Evolutionary conservation across 2,113 vertebrate genomes (phyloP), one percentile per base, ranked within the genome.

Genomic region (Chelonoidis abingdonii): DNA sequence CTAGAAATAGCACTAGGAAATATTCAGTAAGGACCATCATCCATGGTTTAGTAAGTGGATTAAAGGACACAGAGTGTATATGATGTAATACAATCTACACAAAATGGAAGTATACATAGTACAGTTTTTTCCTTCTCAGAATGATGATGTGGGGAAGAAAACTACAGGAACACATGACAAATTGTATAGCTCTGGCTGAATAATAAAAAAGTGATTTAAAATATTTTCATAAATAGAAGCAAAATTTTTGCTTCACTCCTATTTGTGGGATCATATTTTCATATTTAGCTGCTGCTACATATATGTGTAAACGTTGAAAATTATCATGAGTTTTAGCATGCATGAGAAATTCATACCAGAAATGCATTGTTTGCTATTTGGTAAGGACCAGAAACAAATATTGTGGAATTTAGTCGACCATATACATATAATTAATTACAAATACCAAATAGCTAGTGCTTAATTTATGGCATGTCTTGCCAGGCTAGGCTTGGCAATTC

Each of bases 341-440:
- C 83, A 2, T 44, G 80, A 65, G n/a, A 53, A 83, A 81, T 47
- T 92, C 35, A 88, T 47, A 86, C 1, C 29, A 83, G 44, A 75
- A 47, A 27, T 0, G 1, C 0, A 0, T 50, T 89, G 85, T 92
- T 69, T 90, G 2, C 69, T 76, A 25, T n/a, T 47, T 5, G 31
- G 69, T 27, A 72, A 13, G 24, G 82, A 52, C 10, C 3, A 57
- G 12, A 92, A 84, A 57, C 19, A 90, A 84, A 75, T 62, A 4
- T 1, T 47, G 0, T 49, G 1, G 8, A 65, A 65, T 76, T 93
- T 83, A 6, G 5, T 14, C 83, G 11, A 8, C 22, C 24, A 85
- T 14, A 22, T 12, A 54, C 1, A 0, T 41, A 80, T 24, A 31
- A 9, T 44, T 52, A 50, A 24, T 29, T 62, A 8, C 24, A 91